phyloP scores from a whole-genome alignment of 2,888 invertebrate species.

The Platycheirus albimanus region DNA sequence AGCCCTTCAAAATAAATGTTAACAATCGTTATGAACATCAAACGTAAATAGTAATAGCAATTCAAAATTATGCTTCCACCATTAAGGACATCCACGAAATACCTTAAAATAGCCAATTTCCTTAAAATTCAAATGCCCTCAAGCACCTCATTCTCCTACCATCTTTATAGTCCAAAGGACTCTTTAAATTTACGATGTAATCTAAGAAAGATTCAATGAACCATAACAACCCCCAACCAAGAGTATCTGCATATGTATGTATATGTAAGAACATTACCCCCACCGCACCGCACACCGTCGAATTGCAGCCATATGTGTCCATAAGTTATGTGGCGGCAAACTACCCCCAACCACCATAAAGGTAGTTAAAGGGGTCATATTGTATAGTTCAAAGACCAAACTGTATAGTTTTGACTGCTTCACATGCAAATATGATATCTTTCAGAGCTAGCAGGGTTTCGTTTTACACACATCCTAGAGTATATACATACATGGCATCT shows the following conservation, averaged over 20 bases:
- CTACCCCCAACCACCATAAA: constrained; percentile 34
- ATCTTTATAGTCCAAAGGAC: constrained; percentile 17
- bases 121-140: constrained; percentile 35
- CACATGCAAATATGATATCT: constrained; percentile 54
- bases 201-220: constrained; percentile 68
- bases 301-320: constrained; percentile 61
- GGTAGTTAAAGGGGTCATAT: constrained; percentile 39
- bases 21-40: constrained; percentile 30
- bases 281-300: constrained; percentile 27
- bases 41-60: constrained; percentile 41
- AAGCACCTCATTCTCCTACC: constrained; percentile 24
- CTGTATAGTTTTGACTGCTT: constrained; percentile 27
- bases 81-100: constrained; percentile 45
- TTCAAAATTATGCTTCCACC: constrained; percentile 49
- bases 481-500: constrained; percentile 59
- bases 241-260: too few relatives aligned
- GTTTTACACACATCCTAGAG: constrained; percentile 5
- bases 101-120: constrained; percentile 45
- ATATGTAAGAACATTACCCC: constrained; percentile 58
- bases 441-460: constrained; percentile 14
- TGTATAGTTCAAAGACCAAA: constrained; percentile 64
- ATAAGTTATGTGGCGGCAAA: constrained; percentile 59
- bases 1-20: too few relatives aligned
- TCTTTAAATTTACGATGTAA: constrained; percentile 63
- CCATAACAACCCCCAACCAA: constrained; percentile 52